Conservation (phyloP, 2,113 vertebrate species). For the Irena cyanogastra region DNA sequence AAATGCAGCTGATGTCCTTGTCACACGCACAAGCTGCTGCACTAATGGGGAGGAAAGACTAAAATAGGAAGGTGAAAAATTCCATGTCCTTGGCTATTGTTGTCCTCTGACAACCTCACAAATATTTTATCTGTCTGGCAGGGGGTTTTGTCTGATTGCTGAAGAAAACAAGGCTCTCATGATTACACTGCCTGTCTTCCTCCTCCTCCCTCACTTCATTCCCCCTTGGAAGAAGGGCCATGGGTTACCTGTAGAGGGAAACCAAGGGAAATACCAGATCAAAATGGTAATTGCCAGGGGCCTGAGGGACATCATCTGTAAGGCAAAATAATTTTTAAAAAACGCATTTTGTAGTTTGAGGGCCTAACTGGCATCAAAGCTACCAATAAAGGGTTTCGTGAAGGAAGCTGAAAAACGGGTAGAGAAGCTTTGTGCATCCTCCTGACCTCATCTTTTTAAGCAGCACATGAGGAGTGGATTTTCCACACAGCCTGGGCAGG, state of each 20-base stretch:
- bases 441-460: not conserved
- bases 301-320: not conserved
- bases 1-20: not conserved
- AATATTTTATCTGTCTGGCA: not conserved
- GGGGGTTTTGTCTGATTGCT: not conserved
- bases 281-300: not conserved
- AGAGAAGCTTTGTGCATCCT: not conserved
- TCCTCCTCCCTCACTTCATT: not conserved
- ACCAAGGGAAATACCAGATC: not conserved
- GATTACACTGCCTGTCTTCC: not conserved
- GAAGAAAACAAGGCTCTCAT: not conserved
- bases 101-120: not conserved
- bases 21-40: accelerated
- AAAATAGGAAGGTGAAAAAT: not conserved
- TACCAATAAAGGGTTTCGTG: not conserved
- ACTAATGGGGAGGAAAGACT: not conserved
- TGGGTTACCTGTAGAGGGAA: not conserved
- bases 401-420: not conserved
- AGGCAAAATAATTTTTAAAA: not conserved
- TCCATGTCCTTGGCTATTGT: not conserved
- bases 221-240: not conserved
- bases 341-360: not conserved
- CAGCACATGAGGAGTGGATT: not conserved
- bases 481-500: not conserved
- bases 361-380: not conserved